Percentiles rank a stretch among this genome's conserved stretches.
phyloP scores from a whole-genome alignment of 1,140 invertebrate species.

The Scaptomyza pallida region DNA sequence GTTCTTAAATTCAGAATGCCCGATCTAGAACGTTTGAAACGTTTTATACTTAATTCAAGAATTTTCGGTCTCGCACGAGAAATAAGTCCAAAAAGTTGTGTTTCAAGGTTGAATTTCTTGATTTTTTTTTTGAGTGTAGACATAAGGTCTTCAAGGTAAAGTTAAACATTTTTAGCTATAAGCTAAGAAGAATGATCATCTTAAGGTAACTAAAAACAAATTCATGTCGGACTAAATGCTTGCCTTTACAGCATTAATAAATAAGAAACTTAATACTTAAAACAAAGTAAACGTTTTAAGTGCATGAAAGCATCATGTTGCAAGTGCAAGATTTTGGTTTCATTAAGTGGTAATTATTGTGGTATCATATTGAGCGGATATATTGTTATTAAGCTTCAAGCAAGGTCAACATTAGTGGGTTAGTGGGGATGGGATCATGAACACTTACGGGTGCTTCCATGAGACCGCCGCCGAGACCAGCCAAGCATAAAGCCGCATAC shows the following conservation, averaged over 20 bases:
- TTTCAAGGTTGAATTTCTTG: no score
- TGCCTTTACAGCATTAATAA: no score
- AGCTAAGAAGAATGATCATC: no score
- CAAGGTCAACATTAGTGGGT: constrained; percentile 34
- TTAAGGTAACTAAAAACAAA: background rate
- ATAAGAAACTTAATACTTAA: background rate
- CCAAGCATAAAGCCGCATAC: constrained; percentile 88
- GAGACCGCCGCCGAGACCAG: constrained; percentile 89
- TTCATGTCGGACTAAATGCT: background rate
- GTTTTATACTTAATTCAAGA: no score
- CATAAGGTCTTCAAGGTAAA: no score
- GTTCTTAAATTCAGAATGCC: no score
- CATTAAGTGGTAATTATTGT: background rate
- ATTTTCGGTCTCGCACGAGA: no score
- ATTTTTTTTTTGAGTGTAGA: no score
- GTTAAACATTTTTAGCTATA: no score
- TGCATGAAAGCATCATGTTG: no score
- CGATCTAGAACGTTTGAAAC: no score
- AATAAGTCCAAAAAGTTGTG: no score
- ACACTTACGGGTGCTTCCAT: constrained; percentile 90
- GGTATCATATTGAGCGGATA: background rate
- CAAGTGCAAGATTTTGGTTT: background rate
- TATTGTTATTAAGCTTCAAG: background rate
- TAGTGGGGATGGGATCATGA: constrained; percentile 31
- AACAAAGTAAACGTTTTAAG: background rate